Conservation (phyloP, 2,797 vertebrate species). For the Babyrousa celebensis region DNA sequence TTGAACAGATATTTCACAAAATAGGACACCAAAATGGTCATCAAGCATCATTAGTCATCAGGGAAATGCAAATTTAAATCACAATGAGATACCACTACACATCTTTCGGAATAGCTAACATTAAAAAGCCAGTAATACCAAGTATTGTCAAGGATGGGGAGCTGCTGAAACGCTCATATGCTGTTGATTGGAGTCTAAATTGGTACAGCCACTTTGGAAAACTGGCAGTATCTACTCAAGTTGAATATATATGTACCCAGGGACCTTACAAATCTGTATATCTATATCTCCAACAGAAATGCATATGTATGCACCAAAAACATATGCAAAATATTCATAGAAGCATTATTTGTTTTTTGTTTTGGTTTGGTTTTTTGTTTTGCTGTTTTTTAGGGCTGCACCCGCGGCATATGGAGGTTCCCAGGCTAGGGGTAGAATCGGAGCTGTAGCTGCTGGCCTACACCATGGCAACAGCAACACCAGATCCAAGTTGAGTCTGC, state of each 20-base stretch:
- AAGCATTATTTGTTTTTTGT: background rate
- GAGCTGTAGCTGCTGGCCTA: no score
- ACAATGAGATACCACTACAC: background rate
- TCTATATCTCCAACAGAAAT: slow-evolving; percentile 16
- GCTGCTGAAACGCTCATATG: background rate
- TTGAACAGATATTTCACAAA: slow-evolving; percentile 38
- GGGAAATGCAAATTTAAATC: slow-evolving; percentile 57
- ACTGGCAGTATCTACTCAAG: slow-evolving; percentile 27
- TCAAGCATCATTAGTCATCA: background rate
- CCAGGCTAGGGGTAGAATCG: no score
- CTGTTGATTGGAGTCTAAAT: slow-evolving; percentile 36
- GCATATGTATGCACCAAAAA: background rate
- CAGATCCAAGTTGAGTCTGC: no score
- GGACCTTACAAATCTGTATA: background rate
- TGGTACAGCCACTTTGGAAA: slow-evolving; percentile 48
- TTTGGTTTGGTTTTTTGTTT: background rate
- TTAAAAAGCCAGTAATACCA: slow-evolving; percentile 38
- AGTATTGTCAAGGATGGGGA: background rate
- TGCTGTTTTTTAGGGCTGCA: no score
- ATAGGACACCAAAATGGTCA: slow-evolving; percentile 25
- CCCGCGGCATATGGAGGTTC: no score
- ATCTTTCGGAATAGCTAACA: background rate
- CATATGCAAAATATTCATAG: background rate
- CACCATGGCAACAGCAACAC: no score
- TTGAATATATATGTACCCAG: slow-evolving; percentile 22